Base-by-base conservation (phyloP, 2,113 vertebrate genomes). In the Onychostoma macrolepis region DNA sequence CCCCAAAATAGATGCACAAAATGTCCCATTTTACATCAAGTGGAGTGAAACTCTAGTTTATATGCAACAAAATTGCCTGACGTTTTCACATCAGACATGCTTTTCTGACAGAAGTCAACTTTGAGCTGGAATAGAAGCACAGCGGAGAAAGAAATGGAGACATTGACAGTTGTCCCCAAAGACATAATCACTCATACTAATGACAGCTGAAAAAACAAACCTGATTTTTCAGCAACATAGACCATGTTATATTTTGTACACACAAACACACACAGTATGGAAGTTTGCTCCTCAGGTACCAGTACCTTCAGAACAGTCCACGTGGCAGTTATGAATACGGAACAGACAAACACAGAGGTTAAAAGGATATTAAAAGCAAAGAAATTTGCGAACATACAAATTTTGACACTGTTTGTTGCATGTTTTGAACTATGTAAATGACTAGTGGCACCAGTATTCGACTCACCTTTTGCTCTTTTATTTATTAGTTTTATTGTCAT, bases 311-410 rank as follows among this genome's bases (percentile, higher is more conserved):
- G 88, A 88, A 87, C 77, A 86, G 87, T 90, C 87, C 88, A 87
- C 43, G 88, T 82, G 84, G 89, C 85, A 88, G 87, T 87, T 88
- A 92, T 90, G 87, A 85, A 88, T 87, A 90, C 79, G 81, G 61
- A 89, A 91, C 91, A 91, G 88, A 91, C 88, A 92, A 86, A 92
- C 86, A 86, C 82, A 90, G 56, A 81, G 88, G 83, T 90, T 89
- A 90, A 88, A 85, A 75, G 56, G 67, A 88, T 78, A 88, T 58
- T 61, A 86, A 56, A 87, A 30, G 67, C 38, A 84, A 72, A 56
- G 80, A 36, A 87, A 67, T 53, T 19, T 58, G 21, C 56, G n/a
- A 58, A 56, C 19, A 56, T 21, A 24, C 56, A n/a, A 58, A 8
- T 58, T 24, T 4, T 58, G 2, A 17, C 45, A 76, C 24, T 13